phyloP scores from a whole-genome alignment of 2,113 vertebrate species.

The Hydrolagus affinis region DNA sequence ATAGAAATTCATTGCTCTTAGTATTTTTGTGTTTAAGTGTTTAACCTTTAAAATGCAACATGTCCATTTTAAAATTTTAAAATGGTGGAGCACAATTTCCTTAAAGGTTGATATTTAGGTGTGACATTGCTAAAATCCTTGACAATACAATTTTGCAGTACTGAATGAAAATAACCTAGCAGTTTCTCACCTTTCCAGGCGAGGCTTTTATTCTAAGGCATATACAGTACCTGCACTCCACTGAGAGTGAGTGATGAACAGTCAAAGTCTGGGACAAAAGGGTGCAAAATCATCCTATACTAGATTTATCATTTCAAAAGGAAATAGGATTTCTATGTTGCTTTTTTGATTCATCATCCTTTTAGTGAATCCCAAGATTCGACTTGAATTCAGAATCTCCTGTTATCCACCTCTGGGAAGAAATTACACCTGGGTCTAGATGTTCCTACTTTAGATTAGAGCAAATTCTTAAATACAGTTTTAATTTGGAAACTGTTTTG shows the following conservation, averaged over 20 bases:
- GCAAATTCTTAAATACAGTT: no score
- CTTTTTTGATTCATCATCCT: background rate
- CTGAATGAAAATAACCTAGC: no score
- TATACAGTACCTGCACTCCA: background rate
- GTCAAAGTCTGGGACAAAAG: background rate
- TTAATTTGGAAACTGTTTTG: no score
- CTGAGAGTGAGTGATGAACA: background rate
- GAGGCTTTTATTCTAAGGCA: background rate
- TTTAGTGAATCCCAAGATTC: background rate
- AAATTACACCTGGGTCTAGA: no score
- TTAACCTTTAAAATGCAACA: constrained; percentile 28
- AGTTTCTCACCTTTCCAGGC: background rate
- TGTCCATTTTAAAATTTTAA: background rate
- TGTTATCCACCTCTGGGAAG: no score
- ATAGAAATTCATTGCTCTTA: background rate
- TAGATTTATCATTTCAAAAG: background rate
- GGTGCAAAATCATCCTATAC: background rate
- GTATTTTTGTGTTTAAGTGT: background rate
- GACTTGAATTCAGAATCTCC: no score
- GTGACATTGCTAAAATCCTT: background rate
- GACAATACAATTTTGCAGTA: background rate
- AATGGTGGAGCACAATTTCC: constrained; percentile 1
- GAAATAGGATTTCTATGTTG: background rate
- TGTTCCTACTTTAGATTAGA: no score
- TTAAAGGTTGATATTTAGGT: background rate